phyloP scores from a whole-genome alignment of 1,140 invertebrate species.

The Theocolax elegans region DNA sequence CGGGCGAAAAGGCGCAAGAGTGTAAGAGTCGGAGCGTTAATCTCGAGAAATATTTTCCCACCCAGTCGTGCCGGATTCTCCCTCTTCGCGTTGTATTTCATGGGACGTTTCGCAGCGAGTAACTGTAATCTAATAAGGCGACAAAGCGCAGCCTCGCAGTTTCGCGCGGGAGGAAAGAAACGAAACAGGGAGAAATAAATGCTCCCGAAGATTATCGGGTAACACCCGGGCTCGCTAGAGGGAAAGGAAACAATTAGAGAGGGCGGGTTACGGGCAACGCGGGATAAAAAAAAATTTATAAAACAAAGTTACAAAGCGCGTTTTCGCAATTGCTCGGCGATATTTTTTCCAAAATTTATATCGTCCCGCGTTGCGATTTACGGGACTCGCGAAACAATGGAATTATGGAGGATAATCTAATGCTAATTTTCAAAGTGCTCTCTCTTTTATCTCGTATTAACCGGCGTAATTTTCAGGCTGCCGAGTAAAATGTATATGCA shows the following conservation, averaged over 20 bases:
- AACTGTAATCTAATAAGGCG: conserved; percentile 39
- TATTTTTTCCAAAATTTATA: too few species aligned
- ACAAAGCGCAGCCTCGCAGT: conserved; percentile 23
- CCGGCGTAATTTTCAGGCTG: too few species aligned
- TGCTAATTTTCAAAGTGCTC: too few species aligned
- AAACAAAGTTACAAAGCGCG: too few species aligned
- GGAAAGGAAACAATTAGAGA: conserved; percentile 4
- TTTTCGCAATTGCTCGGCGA: too few species aligned
- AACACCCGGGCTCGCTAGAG: neutral
- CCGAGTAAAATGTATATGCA: too few species aligned
- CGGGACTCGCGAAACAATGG: too few species aligned
- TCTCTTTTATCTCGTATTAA: too few species aligned
- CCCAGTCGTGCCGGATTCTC: conserved; percentile 2
- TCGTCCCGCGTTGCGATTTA: too few species aligned
- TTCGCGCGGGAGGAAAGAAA: conserved; percentile 7
- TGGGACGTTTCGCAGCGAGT: neutral
- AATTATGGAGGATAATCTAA: too few species aligned
- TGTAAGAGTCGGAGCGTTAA: conserved; percentile 2
- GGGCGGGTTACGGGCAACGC: too few species aligned
- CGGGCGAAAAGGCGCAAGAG: neutral
- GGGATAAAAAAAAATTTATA: too few species aligned
- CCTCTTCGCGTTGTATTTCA: conserved; percentile 13
- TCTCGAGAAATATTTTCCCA: conserved; percentile 34
- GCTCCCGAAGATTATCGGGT: neutral
- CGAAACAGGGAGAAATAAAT: conserved; percentile 6